Evolutionary conservation across 2,113 vertebrate genomes (phyloP).

Genomic region (Vidua macroura): DNA sequence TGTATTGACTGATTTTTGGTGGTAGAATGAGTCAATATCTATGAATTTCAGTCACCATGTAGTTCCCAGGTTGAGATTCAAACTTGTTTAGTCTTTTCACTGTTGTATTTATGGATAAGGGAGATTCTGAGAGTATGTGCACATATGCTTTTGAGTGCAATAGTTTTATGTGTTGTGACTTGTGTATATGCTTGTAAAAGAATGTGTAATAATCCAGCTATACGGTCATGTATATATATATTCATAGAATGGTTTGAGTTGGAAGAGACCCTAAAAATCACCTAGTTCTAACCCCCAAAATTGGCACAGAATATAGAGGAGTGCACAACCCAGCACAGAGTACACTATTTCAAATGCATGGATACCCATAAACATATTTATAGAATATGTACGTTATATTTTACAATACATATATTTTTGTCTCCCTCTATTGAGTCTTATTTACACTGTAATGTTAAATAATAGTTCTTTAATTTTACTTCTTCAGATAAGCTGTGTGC

Average conservation of each 20-base stretch:
- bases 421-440: constrained; percentile 64
- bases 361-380: not conserved
- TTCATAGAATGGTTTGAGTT: not conserved
- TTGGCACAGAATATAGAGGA: not conserved
- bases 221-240: no score
- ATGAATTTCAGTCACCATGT: constrained; percentile 29
- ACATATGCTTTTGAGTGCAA: not conserved
- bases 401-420: constrained; percentile 41
- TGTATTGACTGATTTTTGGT: constrained; percentile 55
- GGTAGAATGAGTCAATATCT: constrained; percentile 16
- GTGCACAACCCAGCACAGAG: not conserved
- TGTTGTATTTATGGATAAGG: not conserved
- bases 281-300: not conserved
- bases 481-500: constrained; percentile 74
- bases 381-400: not conserved
- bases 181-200: not conserved
- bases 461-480: constrained; percentile 78
- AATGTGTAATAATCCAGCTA: not conserved
- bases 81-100: constrained; percentile 4
- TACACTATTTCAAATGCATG: not conserved
- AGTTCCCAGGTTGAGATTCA: not conserved
- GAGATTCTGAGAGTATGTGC: not conserved
- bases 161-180: not conserved
- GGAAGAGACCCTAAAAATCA: not conserved
- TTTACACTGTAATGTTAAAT: constrained; percentile 74